Base-by-base conservation (phyloP, 92 coral and sea anemone species). In the Paragorgia papillata region DNA sequence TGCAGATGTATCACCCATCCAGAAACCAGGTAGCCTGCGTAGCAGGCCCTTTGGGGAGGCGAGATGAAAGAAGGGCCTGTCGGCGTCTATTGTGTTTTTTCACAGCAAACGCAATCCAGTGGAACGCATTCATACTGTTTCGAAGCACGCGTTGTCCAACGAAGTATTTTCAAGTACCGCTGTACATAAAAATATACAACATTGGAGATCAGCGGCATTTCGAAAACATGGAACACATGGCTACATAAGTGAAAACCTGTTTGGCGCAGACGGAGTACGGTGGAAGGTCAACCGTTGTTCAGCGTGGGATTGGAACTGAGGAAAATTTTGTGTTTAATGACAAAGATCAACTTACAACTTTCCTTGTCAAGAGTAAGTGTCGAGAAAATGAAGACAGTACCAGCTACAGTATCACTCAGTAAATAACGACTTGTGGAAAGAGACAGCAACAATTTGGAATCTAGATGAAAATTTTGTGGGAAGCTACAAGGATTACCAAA, bases 401-500 rank as follows among this genome's bases (percentile, higher is more conserved):
- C 12, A 37, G 13, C n/a, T 83, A 83, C n/a, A n/a, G n/a, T n/a
- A n/a, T 69, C 21, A 51, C 10, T 73, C 87, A 7, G 29, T 35
- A 25, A 63, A 63, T n/a, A 33, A 28, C 27, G 46, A 66, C n/a
- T 40, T 82, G 37, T 74, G 73, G 73, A 48, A 41, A 21, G 82
- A 82, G 17, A 18, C 73, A 19, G 51, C 73, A 13, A 61, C 68
- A 19, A 15, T 82, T 40, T 82, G 86, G 86, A 53, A 82, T 33
- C 60, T 74, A 20, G 59, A 82, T 58, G 69, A 62, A 9, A 35
- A 63, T 0, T 82, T 74, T n/a, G 59, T n/a, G n/a, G 86, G 86
- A 25, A 83, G 73, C 79, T 83, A 83, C 73, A 66, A 83, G 39
- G 87, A 83, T 62, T 83, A 83, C 73, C 87, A 83, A 62, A 83